Evolutionary conservation across 2,888 invertebrate genomes (phyloP).

Genomic region (Melanchra persicariae): DNA sequence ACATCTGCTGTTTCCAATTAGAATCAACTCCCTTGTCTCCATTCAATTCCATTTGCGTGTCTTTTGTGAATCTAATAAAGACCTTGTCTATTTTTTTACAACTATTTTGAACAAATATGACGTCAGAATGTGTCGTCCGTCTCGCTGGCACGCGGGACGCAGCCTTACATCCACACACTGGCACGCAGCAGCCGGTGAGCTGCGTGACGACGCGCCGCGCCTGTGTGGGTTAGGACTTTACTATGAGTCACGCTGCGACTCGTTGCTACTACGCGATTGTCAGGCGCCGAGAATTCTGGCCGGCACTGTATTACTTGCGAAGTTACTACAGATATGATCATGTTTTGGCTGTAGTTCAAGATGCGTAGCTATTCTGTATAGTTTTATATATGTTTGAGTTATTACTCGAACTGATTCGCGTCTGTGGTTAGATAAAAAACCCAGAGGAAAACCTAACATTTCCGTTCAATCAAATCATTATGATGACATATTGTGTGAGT

Average conservation of each 20-base stretch:
- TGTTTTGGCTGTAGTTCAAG: slow-evolving; percentile 7
- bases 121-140: not conserved
- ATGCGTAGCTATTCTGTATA: not conserved
- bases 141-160: slow-evolving; percentile 30
- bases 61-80: not conserved
- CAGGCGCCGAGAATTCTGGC: slow-evolving; percentile 70
- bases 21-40: not conserved
- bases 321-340: slow-evolving; percentile 1
- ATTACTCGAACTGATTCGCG: not conserved
- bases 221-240: slow-evolving; percentile 81
- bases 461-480: not conserved
- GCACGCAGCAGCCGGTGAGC: slow-evolving; percentile 49
- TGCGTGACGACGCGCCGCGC: slow-evolving; percentile 63
- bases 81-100: no score
- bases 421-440: not conserved
- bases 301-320: not conserved
- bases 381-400: not conserved
- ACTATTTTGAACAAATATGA: not conserved
- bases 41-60: not conserved
- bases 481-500: not conserved
- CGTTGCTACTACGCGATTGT: slow-evolving; percentile 65
- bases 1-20: slow-evolving; percentile 3
- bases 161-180: slow-evolving; percentile 48
- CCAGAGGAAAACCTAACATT: not conserved
- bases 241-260: slow-evolving; percentile 85